Evolutionary conservation across 2,113 vertebrate genomes (phyloP).

Genomic region (Chionis minor): DNA sequence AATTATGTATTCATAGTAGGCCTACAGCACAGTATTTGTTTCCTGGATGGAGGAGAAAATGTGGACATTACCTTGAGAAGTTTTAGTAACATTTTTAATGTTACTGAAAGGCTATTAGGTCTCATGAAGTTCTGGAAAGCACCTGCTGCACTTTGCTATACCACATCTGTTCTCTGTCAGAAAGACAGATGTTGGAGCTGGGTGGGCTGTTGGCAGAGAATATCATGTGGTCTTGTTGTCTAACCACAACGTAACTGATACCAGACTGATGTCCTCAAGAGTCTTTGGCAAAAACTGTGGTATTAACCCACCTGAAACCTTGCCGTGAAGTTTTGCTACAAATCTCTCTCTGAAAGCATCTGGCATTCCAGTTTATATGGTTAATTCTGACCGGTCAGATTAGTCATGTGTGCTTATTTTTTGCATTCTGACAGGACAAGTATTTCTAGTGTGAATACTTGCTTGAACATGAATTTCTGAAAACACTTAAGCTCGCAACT

Average conservation of each 20-base stretch:
- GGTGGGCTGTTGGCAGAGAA: not conserved
- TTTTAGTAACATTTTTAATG: not conserved
- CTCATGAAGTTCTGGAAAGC: not conserved
- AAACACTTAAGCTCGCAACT: not conserved
- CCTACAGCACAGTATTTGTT: not conserved
- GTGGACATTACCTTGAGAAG: not conserved
- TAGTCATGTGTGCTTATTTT: not conserved
- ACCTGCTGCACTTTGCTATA: not conserved
- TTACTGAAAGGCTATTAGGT: not conserved
- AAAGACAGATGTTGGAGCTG: not conserved
- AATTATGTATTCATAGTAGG: not conserved
- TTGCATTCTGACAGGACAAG: not conserved
- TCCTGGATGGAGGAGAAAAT: not conserved
- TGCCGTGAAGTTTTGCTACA: not conserved
- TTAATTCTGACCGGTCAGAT: not conserved
- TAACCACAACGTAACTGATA: not conserved
- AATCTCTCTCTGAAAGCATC: not conserved
- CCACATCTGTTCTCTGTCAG: not conserved
- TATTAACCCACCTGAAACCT: not conserved
- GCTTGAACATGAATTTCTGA: not conserved
- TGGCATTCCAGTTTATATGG: not conserved
- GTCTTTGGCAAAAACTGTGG: not conserved
- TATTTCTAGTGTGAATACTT: not conserved
- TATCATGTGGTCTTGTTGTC: not conserved
- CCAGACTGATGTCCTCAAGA: not conserved